Conservation (phyloP, 2,888 invertebrate genomes). For the Prenolepis imparis region DNA sequence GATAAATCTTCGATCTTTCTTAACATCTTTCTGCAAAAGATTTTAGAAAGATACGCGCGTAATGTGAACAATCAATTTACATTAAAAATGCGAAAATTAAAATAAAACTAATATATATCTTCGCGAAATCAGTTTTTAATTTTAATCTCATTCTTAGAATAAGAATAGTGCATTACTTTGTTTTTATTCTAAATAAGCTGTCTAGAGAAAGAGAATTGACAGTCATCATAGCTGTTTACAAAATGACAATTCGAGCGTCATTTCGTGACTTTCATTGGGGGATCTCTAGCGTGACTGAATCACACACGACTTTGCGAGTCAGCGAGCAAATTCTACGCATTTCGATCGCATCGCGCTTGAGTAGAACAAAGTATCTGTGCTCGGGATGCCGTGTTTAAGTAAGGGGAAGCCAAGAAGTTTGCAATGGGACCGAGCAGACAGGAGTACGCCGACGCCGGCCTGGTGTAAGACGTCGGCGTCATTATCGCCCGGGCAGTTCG, state of each 20-base stretch:
- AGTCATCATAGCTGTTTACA: neutral
- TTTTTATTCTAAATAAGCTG: neutral
- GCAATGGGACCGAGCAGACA: slow-evolving; percentile 1
- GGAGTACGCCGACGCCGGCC: slow-evolving; percentile 51
- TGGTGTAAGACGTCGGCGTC: slow-evolving; percentile 33
- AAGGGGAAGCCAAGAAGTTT: slow-evolving; percentile 9
- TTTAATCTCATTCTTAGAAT: neutral
- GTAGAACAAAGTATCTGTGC: neutral
- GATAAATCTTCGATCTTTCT: neutral
- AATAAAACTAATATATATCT: neutral
- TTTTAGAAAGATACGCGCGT: neutral
- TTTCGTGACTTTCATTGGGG: neutral
- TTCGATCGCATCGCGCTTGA: neutral
- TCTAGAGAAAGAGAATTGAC: neutral
- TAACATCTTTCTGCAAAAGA: neutral
- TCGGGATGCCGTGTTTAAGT: neutral
- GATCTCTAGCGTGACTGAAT: neutral
- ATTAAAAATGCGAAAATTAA: neutral
- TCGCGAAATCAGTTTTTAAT: neutral
- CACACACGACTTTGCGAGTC: neutral
- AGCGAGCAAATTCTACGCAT: neutral
- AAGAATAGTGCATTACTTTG: neutral
- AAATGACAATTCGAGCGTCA: neutral
- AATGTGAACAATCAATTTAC: neutral
- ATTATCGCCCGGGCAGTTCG: slow-evolving; percentile 49